Base-by-base conservation (phyloP, 2,888 invertebrate species). In the Villa cingulata region DNA sequence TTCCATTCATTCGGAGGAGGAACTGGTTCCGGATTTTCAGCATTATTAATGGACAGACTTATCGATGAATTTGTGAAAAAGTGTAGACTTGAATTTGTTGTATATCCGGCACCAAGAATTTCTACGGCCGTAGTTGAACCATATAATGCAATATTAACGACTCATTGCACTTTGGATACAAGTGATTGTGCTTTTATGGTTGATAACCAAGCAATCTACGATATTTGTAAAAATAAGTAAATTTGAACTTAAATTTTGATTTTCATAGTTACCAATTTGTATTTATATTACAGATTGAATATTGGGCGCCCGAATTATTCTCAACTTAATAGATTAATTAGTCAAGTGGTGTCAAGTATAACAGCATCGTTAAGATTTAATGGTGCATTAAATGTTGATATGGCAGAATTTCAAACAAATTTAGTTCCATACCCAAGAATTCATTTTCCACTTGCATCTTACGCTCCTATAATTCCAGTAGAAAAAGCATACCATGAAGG, bases 81-180 rank as follows among this genome's bases (percentile, higher is more conserved):
- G 66, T 84, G 85, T 63, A 88, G 87, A 63, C 70, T 88, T 38
- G 84, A 86, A 64, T 87, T 58, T 50, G 57, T 56, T 4, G 55
- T 59, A 1, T 58, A 60, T 49, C 58, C 58, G 37, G 55, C 56
- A 16, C 61, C 62, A 15, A 62, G 83, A 78, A 80, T 89, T 42
- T 86, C 86, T 29, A 88, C 90, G 4, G 87, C 90, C 1, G 89
- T 91, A 14, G 90, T 90, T 37, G 90, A 91, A 66, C 91, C 91
- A 0, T 91, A 91, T 72, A 92, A 92, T 65, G 83, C 91, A 1
- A 81, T 88, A 44, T 67, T 92, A 53, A 87, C 88, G 37, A 90
- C 91, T 0, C 90, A 91, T 69, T 84, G 84, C 37, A 89, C 89
- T 10, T 74, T 91, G 69, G 64, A 74, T 55, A 85, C 84, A 61